Percentiles rank a stretch among this genome's conserved stretches.
Conservation (phyloP, 2,797 vertebrate species). For the Galaxias olidus region DNA sequence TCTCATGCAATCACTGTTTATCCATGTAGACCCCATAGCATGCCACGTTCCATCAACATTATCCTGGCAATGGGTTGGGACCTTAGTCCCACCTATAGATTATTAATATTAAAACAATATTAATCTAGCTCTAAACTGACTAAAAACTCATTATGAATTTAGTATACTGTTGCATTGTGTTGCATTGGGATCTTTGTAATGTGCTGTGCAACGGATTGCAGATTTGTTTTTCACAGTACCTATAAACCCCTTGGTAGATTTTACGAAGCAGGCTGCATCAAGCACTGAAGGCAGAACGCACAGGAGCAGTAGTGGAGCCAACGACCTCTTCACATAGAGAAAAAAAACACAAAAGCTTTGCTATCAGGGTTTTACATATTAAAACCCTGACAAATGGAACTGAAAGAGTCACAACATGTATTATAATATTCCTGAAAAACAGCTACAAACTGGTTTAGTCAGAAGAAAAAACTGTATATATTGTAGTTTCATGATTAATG, state of each 20-base stretch:
- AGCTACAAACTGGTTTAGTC: no score
- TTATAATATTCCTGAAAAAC: no score
- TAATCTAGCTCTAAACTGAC: no score
- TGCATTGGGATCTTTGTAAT: no score
- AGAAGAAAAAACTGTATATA: no score
- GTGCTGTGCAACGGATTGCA: neutral
- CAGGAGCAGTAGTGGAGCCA: slow-evolving; percentile 51
- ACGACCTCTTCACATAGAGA: slow-evolving; percentile 46
- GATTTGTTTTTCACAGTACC: slow-evolving; percentile 31
- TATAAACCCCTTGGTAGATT: rapidly evolving
- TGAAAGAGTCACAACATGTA: no score
- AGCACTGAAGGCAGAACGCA: slow-evolving; percentile 41
- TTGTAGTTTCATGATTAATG: no score
- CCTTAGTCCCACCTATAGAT: slow-evolving; percentile 5
- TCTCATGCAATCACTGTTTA: slow-evolving; percentile 44
- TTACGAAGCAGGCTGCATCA: neutral
- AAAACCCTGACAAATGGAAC: no score
- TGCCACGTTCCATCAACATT: slow-evolving; percentile 35
- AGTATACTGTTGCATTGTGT: no score
- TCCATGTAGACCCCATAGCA: slow-evolving; percentile 51
- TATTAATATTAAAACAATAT: neutral
- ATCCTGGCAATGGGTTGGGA: slow-evolving; percentile 52
- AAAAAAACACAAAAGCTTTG: slow-evolving; percentile 15
- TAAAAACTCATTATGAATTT: neutral
- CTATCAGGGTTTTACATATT: neutral